Percentiles rank a stretch among this genome's conserved stretches.
phyloP scores from a whole-genome alignment of 2,888 invertebrate genomes.

The Periphyllus acericola region DNA sequence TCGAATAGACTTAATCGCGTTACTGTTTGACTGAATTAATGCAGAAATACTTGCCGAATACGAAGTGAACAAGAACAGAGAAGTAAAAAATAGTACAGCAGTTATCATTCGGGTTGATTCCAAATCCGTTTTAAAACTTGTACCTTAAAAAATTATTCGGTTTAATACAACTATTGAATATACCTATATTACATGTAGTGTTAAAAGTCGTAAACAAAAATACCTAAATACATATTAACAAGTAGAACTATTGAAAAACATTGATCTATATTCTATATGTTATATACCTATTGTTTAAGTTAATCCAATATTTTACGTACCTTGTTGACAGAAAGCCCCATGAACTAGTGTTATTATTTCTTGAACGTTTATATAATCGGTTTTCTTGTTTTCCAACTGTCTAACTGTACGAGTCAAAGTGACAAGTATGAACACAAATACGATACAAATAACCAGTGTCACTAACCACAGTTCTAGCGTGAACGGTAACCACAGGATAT shows the following conservation, averaged over 20 bases:
- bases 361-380: not conserved
- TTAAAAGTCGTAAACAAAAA: too few relatives aligned
- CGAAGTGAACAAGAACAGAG: slow-evolving; percentile 79
- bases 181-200: too few relatives aligned
- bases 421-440: not conserved
- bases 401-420: not conserved
- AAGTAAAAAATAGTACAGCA: slow-evolving; percentile 67
- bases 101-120: not conserved
- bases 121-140: not conserved
- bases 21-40: slow-evolving; percentile 78
- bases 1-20: slow-evolving; percentile 73
- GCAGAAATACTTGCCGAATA: slow-evolving; percentile 82
- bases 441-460: not conserved
- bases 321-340: slow-evolving; percentile 40
- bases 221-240: too few relatives aligned
- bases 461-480: not conserved
- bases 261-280: too few relatives aligned
- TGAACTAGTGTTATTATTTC: slow-evolving; percentile 29
- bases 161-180: too few relatives aligned
- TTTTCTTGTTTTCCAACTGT: not conserved
- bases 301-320: not conserved
- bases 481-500: slow-evolving; percentile 37
- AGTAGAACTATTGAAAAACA: too few relatives aligned
- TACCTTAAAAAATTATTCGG: not conserved
- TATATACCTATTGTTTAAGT: too few relatives aligned